Evolutionary conservation across 2,113 vertebrate genomes (phyloP).

Genomic region (Glaucidium brasilianum): DNA sequence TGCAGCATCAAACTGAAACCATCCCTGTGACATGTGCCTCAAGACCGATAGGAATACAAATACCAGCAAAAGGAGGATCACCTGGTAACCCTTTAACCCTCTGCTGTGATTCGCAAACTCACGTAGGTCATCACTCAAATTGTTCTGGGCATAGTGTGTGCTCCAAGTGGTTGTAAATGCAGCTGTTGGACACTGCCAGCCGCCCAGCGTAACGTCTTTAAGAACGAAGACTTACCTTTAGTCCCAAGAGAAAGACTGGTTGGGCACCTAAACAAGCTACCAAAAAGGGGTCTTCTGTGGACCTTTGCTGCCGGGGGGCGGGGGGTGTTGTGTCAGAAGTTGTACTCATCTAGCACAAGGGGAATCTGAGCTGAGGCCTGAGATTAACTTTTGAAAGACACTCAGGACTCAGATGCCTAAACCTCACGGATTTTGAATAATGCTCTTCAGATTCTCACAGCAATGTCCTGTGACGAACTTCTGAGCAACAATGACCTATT

Average conservation of each 20-base stretch:
- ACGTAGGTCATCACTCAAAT: accelerated
- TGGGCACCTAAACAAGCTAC: not conserved
- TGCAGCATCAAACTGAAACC: not conserved
- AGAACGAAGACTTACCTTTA: not conserved
- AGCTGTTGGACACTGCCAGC: not conserved
- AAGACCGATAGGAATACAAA: accelerated
- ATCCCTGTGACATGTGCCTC: accelerated
- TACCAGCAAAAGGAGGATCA: not conserved
- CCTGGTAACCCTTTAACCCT: not conserved
- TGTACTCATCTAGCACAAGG: not conserved
- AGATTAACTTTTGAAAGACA: not conserved
- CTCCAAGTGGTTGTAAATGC: not conserved
- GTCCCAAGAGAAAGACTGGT: no score
- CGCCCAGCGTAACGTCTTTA: not conserved
- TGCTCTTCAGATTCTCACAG: not conserved
- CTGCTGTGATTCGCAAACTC: not conserved
- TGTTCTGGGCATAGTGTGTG: not conserved
- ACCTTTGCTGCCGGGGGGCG: accelerated
- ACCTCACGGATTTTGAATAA: not conserved
- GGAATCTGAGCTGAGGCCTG: not conserved
- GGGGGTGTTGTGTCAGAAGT: not conserved
- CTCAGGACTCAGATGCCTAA: not conserved
- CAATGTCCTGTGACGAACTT: not conserved
- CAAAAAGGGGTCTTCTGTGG: not conserved
- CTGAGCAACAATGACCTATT: not conserved